Conservation (phyloP, 2,888 invertebrate species). For the Ochropleura plecta region DNA sequence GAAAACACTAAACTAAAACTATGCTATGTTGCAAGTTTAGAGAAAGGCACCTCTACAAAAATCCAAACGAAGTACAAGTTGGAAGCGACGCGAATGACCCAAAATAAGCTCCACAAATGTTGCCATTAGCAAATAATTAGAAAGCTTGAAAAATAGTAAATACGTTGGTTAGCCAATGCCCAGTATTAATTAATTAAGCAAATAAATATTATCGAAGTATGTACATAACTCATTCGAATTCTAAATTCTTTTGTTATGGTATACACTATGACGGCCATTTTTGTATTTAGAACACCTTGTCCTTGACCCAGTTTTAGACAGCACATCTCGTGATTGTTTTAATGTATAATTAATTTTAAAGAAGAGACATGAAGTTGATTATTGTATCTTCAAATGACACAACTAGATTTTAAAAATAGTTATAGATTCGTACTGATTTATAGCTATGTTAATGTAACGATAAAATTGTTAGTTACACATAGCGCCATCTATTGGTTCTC, state of each 20-base stretch:
- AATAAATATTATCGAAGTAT: conserved; percentile 1
- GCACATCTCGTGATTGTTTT: conserved; percentile 75
- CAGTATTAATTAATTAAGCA: conserved; percentile 9
- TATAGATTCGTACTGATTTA: not conserved
- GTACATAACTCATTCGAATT: not conserved
- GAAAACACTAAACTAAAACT: conserved; percentile 89
- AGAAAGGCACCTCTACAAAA: conserved; percentile 90
- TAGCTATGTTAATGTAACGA: not conserved
- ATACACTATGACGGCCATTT: conserved; percentile 23
- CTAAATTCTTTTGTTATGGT: conserved; percentile 30
- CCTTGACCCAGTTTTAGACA: conserved; percentile 81
- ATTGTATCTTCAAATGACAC: not conserved
- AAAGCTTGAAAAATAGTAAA: conserved; percentile 78
- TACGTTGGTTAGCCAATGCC: conserved; percentile 6
- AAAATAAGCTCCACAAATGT: conserved; percentile 89
- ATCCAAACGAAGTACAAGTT: conserved; percentile 88
- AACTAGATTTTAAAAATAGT: not conserved
- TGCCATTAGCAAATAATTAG: conserved; percentile 81
- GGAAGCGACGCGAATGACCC: conserved; percentile 90
- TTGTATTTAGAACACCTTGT: conserved; percentile 69
- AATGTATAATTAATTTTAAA: not conserved
- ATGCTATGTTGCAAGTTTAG: conserved; percentile 90
- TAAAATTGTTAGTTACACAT: not conserved
- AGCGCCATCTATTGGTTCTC: conserved; percentile 50
- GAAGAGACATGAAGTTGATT: not conserved